Evolutionary conservation across 2,888 invertebrate genomes (phyloP).

Genomic region (Pandemis corylana): DNA sequence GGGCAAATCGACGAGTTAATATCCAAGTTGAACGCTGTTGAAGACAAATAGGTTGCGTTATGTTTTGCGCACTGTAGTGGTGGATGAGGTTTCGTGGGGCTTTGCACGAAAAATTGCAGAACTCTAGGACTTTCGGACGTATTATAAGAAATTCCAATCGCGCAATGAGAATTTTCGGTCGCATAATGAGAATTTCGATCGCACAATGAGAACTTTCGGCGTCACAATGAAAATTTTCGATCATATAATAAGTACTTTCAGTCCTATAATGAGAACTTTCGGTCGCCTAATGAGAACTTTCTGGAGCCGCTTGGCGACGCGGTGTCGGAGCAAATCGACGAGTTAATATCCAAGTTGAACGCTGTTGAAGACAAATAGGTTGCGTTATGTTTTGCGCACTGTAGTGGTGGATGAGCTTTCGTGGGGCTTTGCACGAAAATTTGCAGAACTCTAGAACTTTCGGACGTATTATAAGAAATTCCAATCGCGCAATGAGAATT

Average conservation of each 20-base stretch:
- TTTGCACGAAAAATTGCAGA: no score
- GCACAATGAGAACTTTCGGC: conserved; percentile 58
- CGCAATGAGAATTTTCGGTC: no score
- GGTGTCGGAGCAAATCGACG: conserved; percentile 74
- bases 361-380: conserved; percentile 56
- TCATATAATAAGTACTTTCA: not conserved
- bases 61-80: not conserved
- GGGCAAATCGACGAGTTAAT: conserved; percentile 78
- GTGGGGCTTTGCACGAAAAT: no score
- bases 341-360: conserved; percentile 71
- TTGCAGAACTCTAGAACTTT: no score
- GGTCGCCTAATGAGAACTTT: conserved; percentile 71
- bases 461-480: no score
- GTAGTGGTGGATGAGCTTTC: not conserved
- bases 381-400: not conserved
- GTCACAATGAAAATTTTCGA: no score
- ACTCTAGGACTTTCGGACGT: no score
- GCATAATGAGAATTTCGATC: no score
- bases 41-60: conserved; percentile 44
- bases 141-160: no score
- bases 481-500: no score
- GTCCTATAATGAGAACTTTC: conserved; percentile 64
- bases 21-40: conserved; percentile 67
- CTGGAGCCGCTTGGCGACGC: conserved; percentile 71
- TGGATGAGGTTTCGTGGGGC: not conserved